A percentile compares a stretch with the other conserved stretches of the same genome.
phyloP scores from a whole-genome alignment of 2,113 vertebrate species.

The Cyphomyrus plagiostoma region DNA sequence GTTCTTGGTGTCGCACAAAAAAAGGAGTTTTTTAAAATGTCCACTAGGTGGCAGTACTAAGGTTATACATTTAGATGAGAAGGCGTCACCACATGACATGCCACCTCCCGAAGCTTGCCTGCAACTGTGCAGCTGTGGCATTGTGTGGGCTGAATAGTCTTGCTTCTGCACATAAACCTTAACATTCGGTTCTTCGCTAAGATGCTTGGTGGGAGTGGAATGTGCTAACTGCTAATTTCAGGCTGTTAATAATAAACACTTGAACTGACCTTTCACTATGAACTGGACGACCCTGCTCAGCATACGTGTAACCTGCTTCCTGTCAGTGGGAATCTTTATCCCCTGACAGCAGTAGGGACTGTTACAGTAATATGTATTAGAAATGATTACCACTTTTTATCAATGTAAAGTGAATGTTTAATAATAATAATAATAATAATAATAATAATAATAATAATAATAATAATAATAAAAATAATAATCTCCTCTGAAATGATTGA shows the following conservation, averaged over 20 bases:
- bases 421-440: neutral
- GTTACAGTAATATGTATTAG: neutral
- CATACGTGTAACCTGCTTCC: neutral
- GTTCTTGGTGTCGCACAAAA: neutral
- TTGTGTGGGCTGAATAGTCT: neutral
- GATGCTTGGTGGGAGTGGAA: neutral
- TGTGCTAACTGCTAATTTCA: neutral
- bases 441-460: neutral
- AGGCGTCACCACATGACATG: neutral
- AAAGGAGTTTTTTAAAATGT: neutral
- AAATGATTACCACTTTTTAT: neutral
- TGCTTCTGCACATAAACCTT: neutral
- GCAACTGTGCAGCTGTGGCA: neutral
- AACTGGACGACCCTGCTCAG: neutral
- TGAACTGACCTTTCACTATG: neutral
- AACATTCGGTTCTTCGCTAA: neutral
- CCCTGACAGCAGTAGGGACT: neutral
- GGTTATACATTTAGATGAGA: too few relatives aligned
- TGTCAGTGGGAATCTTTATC: neutral
- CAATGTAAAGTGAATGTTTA: neutral
- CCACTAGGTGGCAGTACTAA: conserved; percentile 11
- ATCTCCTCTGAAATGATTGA: neutral
- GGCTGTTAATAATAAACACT: neutral
- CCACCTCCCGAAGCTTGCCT: neutral
- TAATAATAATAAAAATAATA: neutral